Evolutionary conservation across 2,113 vertebrate genomes (phyloP).

Genomic region (Marmota monax): DNA sequence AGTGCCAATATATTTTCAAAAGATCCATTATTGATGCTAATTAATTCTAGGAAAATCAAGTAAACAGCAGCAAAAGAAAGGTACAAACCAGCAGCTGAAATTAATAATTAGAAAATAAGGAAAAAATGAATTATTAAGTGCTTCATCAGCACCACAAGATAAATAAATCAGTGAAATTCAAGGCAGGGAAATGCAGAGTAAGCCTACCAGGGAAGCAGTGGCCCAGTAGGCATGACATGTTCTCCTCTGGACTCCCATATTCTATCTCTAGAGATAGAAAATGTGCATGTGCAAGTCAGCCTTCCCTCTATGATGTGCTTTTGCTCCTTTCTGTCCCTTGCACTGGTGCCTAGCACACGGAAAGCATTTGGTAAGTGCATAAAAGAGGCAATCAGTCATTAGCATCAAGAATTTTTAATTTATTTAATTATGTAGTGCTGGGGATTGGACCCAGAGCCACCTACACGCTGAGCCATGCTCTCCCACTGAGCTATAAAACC

Average conservation of each 20-base stretch:
- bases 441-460: neutral
- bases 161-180: neutral
- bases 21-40: slow-evolving; percentile 20
- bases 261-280: neutral
- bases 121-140: slow-evolving; percentile 12
- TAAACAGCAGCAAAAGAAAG: neutral
- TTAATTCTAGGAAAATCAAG: slow-evolving; percentile 48
- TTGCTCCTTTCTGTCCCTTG: neutral
- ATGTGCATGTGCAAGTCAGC: neutral
- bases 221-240: neutral
- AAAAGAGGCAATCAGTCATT: neutral
- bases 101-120: slow-evolving; percentile 21
- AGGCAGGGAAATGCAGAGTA: neutral
- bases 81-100: slow-evolving; percentile 1
- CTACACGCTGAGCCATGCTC: neutral
- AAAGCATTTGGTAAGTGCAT: neutral
- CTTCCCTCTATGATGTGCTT: neutral
- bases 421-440: neutral
- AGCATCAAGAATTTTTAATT: neutral
- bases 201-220: neutral
- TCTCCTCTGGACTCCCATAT: neutral
- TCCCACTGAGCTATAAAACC: neutral
- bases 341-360: neutral
- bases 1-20: slow-evolving; percentile 22
- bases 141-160: neutral